Conservation (phyloP, 2,888 invertebrate genomes). For the Pristionchus maxplancki region DNA sequence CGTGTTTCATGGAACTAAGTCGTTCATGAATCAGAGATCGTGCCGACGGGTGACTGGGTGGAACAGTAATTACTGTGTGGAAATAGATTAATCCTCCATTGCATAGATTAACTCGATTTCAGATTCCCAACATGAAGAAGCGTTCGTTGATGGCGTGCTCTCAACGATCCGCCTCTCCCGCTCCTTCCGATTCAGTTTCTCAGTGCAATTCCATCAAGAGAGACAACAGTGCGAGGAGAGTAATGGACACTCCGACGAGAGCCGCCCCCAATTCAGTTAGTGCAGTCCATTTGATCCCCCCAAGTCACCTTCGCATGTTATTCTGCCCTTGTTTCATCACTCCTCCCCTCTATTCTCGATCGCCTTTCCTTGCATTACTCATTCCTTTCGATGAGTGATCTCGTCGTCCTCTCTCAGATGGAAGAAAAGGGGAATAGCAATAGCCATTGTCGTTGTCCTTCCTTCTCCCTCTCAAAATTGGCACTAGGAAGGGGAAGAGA, state of each 20-base stretch:
- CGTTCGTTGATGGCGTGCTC: constrained; percentile 64
- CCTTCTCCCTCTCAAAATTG: constrained; percentile 47
- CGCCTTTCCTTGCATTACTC: constrained; percentile 2
- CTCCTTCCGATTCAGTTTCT: constrained; percentile 75
- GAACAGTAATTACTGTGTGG: neutral
- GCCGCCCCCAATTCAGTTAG: neutral
- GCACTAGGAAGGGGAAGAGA: neutral
- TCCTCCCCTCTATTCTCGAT: neutral
- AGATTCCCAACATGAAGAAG: constrained; percentile 55
- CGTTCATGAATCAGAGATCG: neutral
- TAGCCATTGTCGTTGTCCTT: constrained; percentile 39
- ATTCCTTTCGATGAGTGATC: constrained; percentile 21
- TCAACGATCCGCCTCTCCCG: constrained; percentile 75
- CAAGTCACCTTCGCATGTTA: neutral
- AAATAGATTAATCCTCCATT: neutral
- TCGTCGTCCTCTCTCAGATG: neutral
- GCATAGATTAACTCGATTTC: neutral
- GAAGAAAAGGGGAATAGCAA: neutral
- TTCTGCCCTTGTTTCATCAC: neutral
- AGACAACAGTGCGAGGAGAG: constrained; percentile 46
- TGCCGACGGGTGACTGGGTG: neutral
- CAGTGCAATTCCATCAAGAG: constrained; percentile 74
- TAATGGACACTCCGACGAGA: constrained; percentile 46
- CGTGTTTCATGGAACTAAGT: neutral
- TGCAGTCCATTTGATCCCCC: neutral